Evolutionary conservation across 92 coral and sea anemone genomes (phyloP), one percentile per base, ranked within the genome.

Genomic region (Nematostella vectensis): DNA sequence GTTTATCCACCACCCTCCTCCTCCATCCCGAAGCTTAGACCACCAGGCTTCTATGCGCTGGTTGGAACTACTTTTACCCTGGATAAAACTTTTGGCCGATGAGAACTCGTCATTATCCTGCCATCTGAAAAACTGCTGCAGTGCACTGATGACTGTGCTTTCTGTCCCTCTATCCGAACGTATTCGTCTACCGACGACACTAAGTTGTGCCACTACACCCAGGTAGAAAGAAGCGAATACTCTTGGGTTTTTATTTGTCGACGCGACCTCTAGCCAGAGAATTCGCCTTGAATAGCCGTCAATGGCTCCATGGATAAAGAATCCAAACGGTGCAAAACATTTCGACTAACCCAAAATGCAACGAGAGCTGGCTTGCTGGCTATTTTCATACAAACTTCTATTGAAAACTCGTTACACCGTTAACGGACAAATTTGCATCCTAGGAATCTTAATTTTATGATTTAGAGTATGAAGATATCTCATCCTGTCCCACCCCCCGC

Each of bases 261-360:
- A 43, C 28, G 42, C 49, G 22, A 52, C 81, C 56, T 80, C 87
- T 50, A 80, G 50, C 81, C 87, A 80, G 50, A 80, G 45, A 60
- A 79, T 74, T 13, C 77, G 67, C 60, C 88, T 62, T 23, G 74
- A 73, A 52, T 50, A 79, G 37, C 77, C 80, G 43, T 73, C 72
- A 48, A 79, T 48, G 16, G 55, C 67, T 16, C 80, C 81, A 47
- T 79, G 76, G 38, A 73, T 49, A 39, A 17, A 72, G 20, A 79
- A 62, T 19, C 87, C 87, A 73, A 61, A 79, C 20, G 80, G 86
- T 6, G 51, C 51, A 19, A 45, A n/a, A n/a, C n/a, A n/a, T n/a
- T n/a, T n/a, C n/a, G n/a, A n/a, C n/a, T n/a, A n/a, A n/a, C n/a
- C n/a, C n/a, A n/a, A n/a, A n/a, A n/a, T n/a, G n/a, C n/a, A n/a